A percentile compares a stretch with the other conserved stretches of the same genome.
phyloP scores from a whole-genome alignment of 2,113 vertebrate species.

The Trochalopteron elliotii region DNA sequence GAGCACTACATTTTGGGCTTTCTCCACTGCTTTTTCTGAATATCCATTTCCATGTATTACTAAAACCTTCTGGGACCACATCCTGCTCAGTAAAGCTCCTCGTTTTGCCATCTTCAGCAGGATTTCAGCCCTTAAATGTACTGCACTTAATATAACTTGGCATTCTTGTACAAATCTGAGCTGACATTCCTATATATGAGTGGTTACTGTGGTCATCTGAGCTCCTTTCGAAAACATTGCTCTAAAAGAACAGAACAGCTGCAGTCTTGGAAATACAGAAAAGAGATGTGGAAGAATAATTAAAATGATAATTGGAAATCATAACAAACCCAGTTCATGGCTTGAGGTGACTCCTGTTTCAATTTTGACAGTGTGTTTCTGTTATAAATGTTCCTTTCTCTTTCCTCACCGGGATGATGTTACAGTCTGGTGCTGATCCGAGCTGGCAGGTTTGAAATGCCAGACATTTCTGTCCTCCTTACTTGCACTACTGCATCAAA shows the following conservation, averaged over 20 bases:
- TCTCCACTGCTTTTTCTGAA: not conserved
- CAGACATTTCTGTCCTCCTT: not conserved
- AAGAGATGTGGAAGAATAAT: not conserved
- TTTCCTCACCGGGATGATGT: not conserved
- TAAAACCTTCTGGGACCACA: not conserved
- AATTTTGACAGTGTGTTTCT: not conserved
- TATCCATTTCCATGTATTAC: not conserved
- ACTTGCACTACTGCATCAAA: not conserved
- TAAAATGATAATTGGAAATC: not conserved
- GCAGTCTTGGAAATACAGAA: not conserved
- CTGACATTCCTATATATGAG: not conserved
- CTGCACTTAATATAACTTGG: not conserved
- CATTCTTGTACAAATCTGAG: constrained; percentile 4
- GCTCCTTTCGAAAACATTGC: not conserved
- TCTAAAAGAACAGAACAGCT: not conserved
- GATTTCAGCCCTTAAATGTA: not conserved
- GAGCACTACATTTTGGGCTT: not conserved
- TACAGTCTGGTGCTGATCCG: not conserved
- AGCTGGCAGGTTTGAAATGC: not conserved
- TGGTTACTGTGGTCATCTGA: not conserved
- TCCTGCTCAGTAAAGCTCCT: not conserved
- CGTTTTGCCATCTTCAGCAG: not conserved
- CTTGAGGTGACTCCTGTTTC: not conserved
- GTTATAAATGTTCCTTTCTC: not conserved
- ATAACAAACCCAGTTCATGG: not conserved